Evolutionary conservation across 2,113 vertebrate species (phyloP).

Genomic region (Numenius arquata): DNA sequence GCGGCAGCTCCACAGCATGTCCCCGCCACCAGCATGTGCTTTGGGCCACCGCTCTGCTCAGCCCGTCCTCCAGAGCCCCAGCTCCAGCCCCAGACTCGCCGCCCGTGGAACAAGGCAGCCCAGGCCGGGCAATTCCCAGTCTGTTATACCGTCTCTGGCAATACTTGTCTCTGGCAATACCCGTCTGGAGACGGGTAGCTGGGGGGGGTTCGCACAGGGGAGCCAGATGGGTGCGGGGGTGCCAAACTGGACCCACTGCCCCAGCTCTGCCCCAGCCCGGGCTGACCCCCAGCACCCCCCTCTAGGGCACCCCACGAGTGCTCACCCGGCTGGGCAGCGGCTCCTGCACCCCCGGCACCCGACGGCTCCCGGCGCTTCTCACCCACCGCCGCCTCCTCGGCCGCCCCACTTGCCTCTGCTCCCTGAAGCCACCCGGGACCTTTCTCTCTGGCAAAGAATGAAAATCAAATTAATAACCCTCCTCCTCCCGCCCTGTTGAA

Average conservation of each 20-base stretch:
- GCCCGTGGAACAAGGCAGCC: neutral
- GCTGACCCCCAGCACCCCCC: neutral
- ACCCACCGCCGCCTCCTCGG: neutral
- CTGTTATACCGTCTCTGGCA: no score
- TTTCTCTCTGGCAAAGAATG: neutral
- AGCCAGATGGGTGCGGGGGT: accelerated
- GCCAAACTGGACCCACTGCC: neutral
- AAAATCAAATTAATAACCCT: neutral
- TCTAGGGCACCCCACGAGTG: neutral
- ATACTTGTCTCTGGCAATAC: no score
- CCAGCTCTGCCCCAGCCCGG: neutral
- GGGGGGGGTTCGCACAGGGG: accelerated
- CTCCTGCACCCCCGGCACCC: neutral
- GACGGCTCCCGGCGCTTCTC: neutral
- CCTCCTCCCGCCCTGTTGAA: neutral
- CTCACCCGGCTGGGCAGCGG: accelerated
- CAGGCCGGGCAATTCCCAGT: neutral
- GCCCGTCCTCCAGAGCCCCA: neutral
- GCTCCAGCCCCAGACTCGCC: accelerated
- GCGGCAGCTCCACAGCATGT: accelerated
- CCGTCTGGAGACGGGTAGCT: accelerated
- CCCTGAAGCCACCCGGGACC: neutral
- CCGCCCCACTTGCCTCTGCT: neutral
- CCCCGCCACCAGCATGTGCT: accelerated
- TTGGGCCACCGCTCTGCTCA: accelerated